These are phyloP conservation scores for Asobara japonica DNA, from an alignment of 1,140 invertebrate species.

Conservation along the genomic window DNA sequence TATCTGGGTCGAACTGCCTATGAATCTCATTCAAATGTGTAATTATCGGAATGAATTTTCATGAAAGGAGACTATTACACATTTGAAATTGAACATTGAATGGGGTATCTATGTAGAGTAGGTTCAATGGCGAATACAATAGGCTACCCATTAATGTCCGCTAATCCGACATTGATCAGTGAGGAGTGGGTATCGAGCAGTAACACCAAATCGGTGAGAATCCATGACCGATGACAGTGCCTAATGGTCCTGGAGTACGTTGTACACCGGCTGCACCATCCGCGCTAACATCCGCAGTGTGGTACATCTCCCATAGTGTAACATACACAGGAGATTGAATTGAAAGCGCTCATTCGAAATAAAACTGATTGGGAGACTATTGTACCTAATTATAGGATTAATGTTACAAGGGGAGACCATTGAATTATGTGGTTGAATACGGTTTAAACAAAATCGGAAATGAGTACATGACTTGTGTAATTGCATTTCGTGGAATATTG, in stretches of 20 bases:
- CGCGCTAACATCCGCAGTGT: slow-evolving; percentile 30
- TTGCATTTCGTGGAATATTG: too few species aligned
- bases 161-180: slow-evolving; percentile 54
- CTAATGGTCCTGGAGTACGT: slow-evolving; percentile 10
- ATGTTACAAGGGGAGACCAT: slow-evolving; percentile 53
- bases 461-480: too few species aligned
- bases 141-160: slow-evolving; percentile 28
- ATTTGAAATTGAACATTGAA: background rate
- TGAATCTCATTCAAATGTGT: too few species aligned
- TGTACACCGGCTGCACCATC: slow-evolving; percentile 26
- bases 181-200: background rate
- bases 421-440: background rate
- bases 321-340: background rate
- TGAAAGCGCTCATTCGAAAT: slow-evolving; percentile 25
- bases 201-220: slow-evolving; percentile 38
- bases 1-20: too few species aligned
- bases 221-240: slow-evolving; percentile 47
- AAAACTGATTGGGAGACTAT: slow-evolving; percentile 59
- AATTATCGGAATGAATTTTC: background rate
- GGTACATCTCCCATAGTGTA: background rate
- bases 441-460: too few species aligned
- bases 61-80: background rate
- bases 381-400: slow-evolving; percentile 61
- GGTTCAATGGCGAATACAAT: background rate
- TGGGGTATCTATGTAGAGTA: background rate